A percentile compares a stretch with the other conserved stretches of the same genome.
Conservation (phyloP, 2,797 vertebrate genomes). For the Acestrorhynchus altus region DNA sequence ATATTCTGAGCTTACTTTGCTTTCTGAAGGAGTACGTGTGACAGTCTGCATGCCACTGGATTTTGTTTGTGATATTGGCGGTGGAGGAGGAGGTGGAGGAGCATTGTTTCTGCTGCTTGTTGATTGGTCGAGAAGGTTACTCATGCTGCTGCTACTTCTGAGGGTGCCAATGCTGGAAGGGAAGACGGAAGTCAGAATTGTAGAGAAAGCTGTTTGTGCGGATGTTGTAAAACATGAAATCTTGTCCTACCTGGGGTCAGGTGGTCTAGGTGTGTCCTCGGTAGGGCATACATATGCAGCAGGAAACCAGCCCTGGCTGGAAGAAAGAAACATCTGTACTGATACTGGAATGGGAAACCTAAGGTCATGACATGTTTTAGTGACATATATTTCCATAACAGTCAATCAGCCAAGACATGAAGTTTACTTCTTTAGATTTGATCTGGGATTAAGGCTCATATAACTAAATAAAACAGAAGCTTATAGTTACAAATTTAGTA, state of each 20-base stretch:
- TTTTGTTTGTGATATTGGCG: conserved; percentile 55
- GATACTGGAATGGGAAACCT: not conserved
- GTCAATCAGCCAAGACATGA: not conserved
- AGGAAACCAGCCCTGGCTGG: conserved; percentile 95
- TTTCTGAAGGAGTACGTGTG: conserved; percentile 53
- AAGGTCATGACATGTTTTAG: not conserved
- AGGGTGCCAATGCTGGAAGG: conserved; percentile 48
- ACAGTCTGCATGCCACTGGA: conserved; percentile 45
- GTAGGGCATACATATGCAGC: conserved; percentile 85
- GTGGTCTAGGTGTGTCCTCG: conserved; percentile 62
- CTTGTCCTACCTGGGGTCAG: conserved; percentile 64
- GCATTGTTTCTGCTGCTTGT: conserved; percentile 46
- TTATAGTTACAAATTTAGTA: not conserved
- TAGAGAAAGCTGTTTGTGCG: not conserved
- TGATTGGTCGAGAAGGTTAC: conserved; percentile 73
- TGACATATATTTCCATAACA: not conserved
- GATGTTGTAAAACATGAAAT: conserved; percentile 3
- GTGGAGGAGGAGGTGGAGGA: conserved; percentile 57
- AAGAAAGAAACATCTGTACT: conserved; percentile 1
- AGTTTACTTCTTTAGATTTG: not conserved
- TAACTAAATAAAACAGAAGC: not conserved
- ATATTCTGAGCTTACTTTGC: conserved; percentile 58
- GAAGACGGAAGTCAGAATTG: conserved; percentile 11
- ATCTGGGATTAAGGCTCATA: not conserved
- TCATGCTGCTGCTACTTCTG: conserved; percentile 78